A percentile compares a stretch with the other conserved stretches of the same genome.
Evolutionary conservation across 2,113 vertebrate species (phyloP).

Genomic region (Xyliphius kryptos): DNA sequence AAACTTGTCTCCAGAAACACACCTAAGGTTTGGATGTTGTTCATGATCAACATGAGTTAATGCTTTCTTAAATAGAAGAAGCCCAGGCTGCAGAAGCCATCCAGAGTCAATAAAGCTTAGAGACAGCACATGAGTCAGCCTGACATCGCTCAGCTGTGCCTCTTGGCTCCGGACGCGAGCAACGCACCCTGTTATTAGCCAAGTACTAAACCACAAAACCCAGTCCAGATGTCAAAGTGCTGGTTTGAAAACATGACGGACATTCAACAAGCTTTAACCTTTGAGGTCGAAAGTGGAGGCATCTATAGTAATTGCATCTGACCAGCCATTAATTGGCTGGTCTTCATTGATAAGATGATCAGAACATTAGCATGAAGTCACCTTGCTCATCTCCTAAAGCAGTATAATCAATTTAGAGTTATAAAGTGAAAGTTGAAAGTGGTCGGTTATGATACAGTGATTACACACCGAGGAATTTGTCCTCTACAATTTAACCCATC

Average conservation of each 20-base stretch:
- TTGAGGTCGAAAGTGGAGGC: too few relatives aligned
- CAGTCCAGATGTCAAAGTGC: slow-evolving; percentile 67
- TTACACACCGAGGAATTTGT: too few relatives aligned
- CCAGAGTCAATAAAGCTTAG: slow-evolving; percentile 59
- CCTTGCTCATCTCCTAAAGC: too few relatives aligned
- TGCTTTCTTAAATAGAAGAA: slow-evolving; percentile 39
- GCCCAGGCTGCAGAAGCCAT: slow-evolving; percentile 27
- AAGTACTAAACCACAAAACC: slow-evolving; percentile 59
- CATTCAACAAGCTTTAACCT: slow-evolving; percentile 12
- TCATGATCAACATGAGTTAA: background rate
- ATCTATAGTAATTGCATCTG: too few relatives aligned
- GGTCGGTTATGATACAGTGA: too few relatives aligned
- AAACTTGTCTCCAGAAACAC: background rate
- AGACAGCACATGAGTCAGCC: slow-evolving; percentile 52
- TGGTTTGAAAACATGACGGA: slow-evolving; percentile 59
- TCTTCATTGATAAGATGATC: too few relatives aligned
- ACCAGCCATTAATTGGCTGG: too few relatives aligned
- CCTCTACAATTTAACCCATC: too few relatives aligned
- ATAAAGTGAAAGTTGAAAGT: too few relatives aligned
- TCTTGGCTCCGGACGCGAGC: slow-evolving; percentile 52
- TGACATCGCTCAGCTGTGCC: slow-evolving; percentile 63
- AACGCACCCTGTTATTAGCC: slow-evolving; percentile 62
- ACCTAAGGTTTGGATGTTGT: background rate
- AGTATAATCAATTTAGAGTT: too few relatives aligned
- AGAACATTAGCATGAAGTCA: too few relatives aligned